Evolutionary conservation across 23 tunicate species (phyloP).

Genomic region (Trididemnum nubilum): DNA sequence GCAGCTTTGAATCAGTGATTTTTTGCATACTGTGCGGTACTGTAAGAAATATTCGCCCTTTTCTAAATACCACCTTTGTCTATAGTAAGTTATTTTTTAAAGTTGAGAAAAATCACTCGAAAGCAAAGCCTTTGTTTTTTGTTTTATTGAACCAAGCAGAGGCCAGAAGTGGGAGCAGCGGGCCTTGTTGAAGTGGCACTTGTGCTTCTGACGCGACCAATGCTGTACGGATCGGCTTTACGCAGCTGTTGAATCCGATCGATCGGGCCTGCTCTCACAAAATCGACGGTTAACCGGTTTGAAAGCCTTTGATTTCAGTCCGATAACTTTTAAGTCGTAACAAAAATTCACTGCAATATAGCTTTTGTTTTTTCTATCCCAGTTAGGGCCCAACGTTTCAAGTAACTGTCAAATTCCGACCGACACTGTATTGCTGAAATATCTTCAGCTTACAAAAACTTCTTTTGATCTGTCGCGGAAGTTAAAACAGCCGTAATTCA

Average conservation of each 20-base stretch:
- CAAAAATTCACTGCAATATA: neutral
- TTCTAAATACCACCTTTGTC: too few relatives aligned
- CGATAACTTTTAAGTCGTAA: neutral
- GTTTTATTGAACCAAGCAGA: neutral
- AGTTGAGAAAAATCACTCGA: conserved; percentile 16
- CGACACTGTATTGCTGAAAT: too few relatives aligned
- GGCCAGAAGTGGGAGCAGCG: conserved; percentile 28
- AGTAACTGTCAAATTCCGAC: too few relatives aligned
- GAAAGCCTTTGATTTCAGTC: neutral
- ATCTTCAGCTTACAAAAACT: too few relatives aligned
- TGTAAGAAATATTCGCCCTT: too few relatives aligned
- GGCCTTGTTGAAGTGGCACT: conserved; percentile 20
- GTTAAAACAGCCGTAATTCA: too few relatives aligned
- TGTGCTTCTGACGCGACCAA: conserved; percentile 19
- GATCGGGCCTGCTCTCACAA: conserved; percentile 16
- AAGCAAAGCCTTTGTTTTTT: neutral
- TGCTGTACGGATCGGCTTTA: conserved; percentile 9
- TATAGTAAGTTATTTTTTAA: conserved; percentile 2
- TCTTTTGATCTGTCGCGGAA: too few relatives aligned
- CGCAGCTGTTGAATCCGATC: conserved; percentile 20
- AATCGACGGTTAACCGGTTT: neutral
- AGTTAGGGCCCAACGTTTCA: too few relatives aligned
- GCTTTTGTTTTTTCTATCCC: too few relatives aligned
- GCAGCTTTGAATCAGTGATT: too few relatives aligned
- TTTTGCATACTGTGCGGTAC: too few relatives aligned